Evolutionary conservation across 2,797 vertebrate genomes (phyloP), one percentile per base, ranked within the genome.

Genomic region (Hoplostethus mediterraneus): DNA sequence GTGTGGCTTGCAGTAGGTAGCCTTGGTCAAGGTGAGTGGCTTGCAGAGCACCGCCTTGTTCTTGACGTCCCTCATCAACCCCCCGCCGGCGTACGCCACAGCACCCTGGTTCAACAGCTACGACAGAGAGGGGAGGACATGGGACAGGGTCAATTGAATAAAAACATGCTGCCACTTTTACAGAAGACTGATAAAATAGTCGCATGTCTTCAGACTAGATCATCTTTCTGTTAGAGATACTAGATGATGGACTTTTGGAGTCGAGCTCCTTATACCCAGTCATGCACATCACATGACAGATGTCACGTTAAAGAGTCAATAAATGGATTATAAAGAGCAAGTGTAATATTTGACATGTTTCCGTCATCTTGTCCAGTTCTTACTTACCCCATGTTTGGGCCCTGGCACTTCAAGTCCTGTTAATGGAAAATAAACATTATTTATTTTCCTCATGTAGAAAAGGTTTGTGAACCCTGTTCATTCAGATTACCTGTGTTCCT

Each of bases 41-140:
- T 99, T 99, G 92, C 98, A 99, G 75, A 99, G 96, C 73, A 99
- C 96, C 0, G 98, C 98, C 90, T 99, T 99, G 91, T 99, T 99
- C 94, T 99, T 99, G 81, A 99, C 98, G 69, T 99, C 98, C 84
- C 98, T 96, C 75, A 93, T 44, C 73, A 95, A 87, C 48, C 95
- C 95, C 66, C 95, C 95, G 5, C 96, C 95, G 2, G 87, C 44
- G 36, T 92, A 94, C 0, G 96, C 91, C n/a, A 88, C 76, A 30
- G 97, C 89, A 3, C 90, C 89, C 87, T 94, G 93, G 71, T 88
- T 94, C 73, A 92, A 83, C 58, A 90, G 62, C 94, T 95, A 75
- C 49, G 75, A 30, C 8, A 2, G 0, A 11, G 12, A 10, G 12
- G 5, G 4, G 9, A n/a, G 5, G 8, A 53, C 3, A 12, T 2